Conservation (phyloP, 1,140 invertebrate species). For the Reticulitermes speratus region DNA sequence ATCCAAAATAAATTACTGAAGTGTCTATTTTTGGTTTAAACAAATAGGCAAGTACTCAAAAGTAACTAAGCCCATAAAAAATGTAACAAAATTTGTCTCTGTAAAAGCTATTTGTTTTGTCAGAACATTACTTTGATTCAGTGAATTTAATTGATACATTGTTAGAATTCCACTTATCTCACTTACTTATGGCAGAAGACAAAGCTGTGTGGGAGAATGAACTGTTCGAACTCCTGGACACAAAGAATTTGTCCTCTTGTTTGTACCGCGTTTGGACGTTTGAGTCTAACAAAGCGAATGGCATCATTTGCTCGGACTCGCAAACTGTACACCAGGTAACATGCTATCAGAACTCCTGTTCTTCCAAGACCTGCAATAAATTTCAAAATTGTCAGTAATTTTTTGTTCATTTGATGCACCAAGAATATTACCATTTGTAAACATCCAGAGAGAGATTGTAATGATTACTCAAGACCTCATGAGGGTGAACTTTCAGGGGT, state of each 20-base stretch:
- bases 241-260: slow-evolving; percentile 77
- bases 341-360: slow-evolving; percentile 84
- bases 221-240: slow-evolving; percentile 80
- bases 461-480: no score
- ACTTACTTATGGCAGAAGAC: slow-evolving; percentile 68
- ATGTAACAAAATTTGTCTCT: no score
- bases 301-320: slow-evolving; percentile 75
- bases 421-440: no score
- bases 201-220: slow-evolving; percentile 74
- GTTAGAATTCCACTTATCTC: background rate
- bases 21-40: no score
- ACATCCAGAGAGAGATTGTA: no score
- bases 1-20: no score
- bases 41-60: no score
- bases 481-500: no score
- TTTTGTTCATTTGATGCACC: no score
- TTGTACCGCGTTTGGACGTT: slow-evolving; percentile 77
- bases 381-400: background rate
- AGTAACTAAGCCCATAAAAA: no score
- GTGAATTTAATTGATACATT: background rate
- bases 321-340: slow-evolving; percentile 79
- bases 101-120: background rate
- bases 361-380: slow-evolving; percentile 67
- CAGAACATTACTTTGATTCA: background rate
- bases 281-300: slow-evolving; percentile 77